Base-by-base conservation (phyloP, 2,888 invertebrate genomes). In the Sepioteuthis lessoniana region DNA sequence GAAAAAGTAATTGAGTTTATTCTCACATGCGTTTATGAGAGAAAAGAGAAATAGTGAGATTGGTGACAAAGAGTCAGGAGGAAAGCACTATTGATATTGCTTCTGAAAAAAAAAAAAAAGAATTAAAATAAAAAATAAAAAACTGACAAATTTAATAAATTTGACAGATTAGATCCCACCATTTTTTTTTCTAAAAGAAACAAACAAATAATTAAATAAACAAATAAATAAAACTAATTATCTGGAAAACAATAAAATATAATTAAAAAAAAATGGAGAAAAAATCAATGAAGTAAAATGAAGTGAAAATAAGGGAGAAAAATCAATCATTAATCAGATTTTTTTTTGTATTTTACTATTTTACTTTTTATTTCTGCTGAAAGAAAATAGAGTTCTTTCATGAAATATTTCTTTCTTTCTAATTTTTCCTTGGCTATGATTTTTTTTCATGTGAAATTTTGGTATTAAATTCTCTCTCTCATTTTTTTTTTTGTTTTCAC, bases 71-170 rank as follows among this genome's bases (percentile, higher is more conserved):
- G 76, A 76, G n/a, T n/a, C n/a, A 76, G 76, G 76, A 28, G 35
- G 76, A 76, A 4, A 76, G 13, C n/a, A n/a, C 76, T 76, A 13
- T 35, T 76, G 76, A 35, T 76, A 76, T 76, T 76, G 35, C n/a
- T 76, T 76, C 13, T 13, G 16, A 31, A 13, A 13, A 76, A 76
- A 42, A 42, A 42, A 42, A 55, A 55, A 25, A 28, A 25, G 21
- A 55, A 55, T 25, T 25, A 55, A 55, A 19, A 55, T 21, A 55
- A 55, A 0, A n/a, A 76, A 31, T n/a, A n/a, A 76, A 76, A 76
- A 76, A n/a, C 13, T 76, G 76, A 76, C 76, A 76, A 76, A 76
- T 76, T 76, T 76, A 76, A 76, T 76, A 76, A 76, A 76, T 76
- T 76, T 76, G n/a, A 76, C 76, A 76, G n/a, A 55, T 55, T 55